Conservation (phyloP, 2,888 invertebrate species). For the Ormyrus pomaceus region DNA sequence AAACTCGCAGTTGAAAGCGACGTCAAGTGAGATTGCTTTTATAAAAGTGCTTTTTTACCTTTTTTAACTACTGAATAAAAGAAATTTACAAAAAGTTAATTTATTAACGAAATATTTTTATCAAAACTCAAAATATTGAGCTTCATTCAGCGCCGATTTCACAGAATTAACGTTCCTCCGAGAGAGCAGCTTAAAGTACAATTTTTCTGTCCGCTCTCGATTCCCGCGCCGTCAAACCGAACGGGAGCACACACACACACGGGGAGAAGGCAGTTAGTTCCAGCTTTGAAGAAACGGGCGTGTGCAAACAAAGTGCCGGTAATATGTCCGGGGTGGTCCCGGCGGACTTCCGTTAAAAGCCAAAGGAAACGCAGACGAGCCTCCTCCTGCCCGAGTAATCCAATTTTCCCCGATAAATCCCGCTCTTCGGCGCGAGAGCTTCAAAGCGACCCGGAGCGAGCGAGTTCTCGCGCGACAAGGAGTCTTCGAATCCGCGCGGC, state of each 20-base stretch:
- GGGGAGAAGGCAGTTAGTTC: neutral
- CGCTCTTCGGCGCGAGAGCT: neutral
- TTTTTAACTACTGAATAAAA: too few relatives aligned
- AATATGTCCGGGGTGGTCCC: neutral
- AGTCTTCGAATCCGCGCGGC: conserved; percentile 3
- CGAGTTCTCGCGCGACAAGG: neutral
- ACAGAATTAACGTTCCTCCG: too few relatives aligned
- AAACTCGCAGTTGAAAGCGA: too few relatives aligned
- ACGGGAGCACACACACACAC: neutral
- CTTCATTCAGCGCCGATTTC: too few relatives aligned
- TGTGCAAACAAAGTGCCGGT: neutral
- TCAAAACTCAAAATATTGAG: too few relatives aligned
- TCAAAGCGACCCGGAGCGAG: neutral
- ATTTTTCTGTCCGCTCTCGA: neutral
- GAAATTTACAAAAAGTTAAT: too few relatives aligned
- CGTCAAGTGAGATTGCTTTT: too few relatives aligned
- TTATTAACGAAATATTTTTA: too few relatives aligned
- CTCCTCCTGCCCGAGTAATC: conserved; percentile 1
- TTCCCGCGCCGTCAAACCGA: neutral
- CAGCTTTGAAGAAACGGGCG: neutral
- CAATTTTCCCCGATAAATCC: conserved; percentile 10
- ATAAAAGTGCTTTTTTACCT: too few relatives aligned
- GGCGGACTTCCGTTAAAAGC: neutral
- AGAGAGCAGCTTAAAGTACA: neutral
- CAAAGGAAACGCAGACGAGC: neutral